These are phyloP conservation scores for Chaetodon auriga DNA, from an alignment of 2,113 vertebrate genomes.

Conservation along the genomic window DNA sequence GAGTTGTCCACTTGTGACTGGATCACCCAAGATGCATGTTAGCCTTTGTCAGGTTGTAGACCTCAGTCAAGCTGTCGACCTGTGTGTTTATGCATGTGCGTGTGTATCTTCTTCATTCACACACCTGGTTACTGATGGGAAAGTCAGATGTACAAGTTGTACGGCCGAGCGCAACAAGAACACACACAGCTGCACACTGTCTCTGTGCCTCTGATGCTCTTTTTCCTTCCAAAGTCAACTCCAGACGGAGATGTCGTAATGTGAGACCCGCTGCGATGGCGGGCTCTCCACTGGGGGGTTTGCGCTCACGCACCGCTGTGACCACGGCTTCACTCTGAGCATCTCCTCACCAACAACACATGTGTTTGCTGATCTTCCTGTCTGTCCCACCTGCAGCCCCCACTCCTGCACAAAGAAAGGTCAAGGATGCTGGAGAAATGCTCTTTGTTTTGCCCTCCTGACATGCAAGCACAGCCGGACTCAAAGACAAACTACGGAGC, in stretches of 20 bases:
- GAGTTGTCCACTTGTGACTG: no score
- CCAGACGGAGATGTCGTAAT: neutral
- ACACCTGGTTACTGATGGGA: constrained; percentile 45
- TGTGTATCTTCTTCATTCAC: constrained; percentile 18
- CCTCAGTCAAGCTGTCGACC: constrained; percentile 4
- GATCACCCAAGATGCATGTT: no score
- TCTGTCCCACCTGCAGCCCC: constrained; percentile 67
- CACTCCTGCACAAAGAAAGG: constrained; percentile 38
- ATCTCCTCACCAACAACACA: constrained; percentile 28
- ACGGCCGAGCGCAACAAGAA: constrained; percentile 1
- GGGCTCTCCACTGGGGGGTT: constrained; percentile 32
- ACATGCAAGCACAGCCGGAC: constrained; percentile 58
- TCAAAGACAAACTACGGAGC: constrained; percentile 48
- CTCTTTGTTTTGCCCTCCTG: constrained; percentile 45
- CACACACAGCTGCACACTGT: constrained; percentile 61
- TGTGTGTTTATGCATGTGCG: constrained; percentile 20
- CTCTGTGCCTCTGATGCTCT: neutral
- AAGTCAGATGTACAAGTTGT: constrained; percentile 36
- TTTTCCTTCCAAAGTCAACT: constrained; percentile 70
- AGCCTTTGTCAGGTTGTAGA: neutral
- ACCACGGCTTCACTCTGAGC: constrained; percentile 26
- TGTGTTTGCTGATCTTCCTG: constrained; percentile 63
- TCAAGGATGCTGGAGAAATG: constrained; percentile 42
- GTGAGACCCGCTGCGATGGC: constrained; percentile 28
- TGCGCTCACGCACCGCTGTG: constrained; percentile 46